Evolutionary conservation across 2,113 vertebrate genomes (phyloP), one percentile per base, ranked within the genome.

Genomic region (Lagopus muta): DNA sequence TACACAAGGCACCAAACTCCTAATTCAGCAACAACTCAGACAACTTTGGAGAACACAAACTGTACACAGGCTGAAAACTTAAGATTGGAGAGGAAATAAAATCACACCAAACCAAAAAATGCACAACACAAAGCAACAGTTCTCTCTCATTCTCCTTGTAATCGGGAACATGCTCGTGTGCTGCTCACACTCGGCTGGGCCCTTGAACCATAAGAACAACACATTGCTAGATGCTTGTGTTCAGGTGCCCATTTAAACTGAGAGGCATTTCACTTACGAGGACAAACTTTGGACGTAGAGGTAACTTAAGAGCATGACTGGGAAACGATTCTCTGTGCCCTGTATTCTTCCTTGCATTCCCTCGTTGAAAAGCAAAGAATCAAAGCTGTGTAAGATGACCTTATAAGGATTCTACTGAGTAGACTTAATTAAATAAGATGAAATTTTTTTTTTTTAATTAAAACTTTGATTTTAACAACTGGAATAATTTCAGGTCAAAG

Each of bases 91-190:
- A 64, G 52, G 27, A 54, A 54, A 54, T 10, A 54, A 40, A 40
- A 54, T 54, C 27, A 30, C 27, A 27, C 52, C 32, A 58, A 47
- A 67, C 9, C n/a, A n/a, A 21, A 21, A 9, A 40, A 64, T 25
- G 16, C 36, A 40, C 36, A 62, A 25, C 27, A 8, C 36, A 28
- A 64, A 64, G 38, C 61, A 40, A 13, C 11, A 40, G 13, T 64
- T 88, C 19, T 89, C 7, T 40, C 38, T 81, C 65, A 45, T 0
- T n/a, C 57, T 92, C 52, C 45, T 64, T 50, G 48, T 94, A 89
- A 95, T 96, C 69, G 95, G 95, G 71, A 95, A 92, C 54, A 75
- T 16, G 43, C 94, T 97, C 50, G 78, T 95, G 83, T 90, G 40
- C 73, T 48, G 34, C 48, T 70, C 65, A 80, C 66, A 86, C 61